phyloP scores from a whole-genome alignment of 2,113 vertebrate species.

The Psammodynastes pulverulentus region DNA sequence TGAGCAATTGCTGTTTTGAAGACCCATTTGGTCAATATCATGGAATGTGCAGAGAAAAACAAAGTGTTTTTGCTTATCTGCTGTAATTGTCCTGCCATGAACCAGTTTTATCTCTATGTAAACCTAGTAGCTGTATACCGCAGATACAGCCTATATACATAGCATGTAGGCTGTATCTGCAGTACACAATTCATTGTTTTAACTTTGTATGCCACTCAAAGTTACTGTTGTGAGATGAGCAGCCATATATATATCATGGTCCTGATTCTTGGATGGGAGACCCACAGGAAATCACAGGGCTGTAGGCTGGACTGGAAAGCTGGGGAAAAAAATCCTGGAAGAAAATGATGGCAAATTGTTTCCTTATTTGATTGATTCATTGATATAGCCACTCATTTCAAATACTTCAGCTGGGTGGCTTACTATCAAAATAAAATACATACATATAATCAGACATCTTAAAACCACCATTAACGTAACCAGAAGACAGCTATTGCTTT shows the following conservation, averaged over 20 bases:
- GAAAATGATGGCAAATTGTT: background rate
- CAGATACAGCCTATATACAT: background rate
- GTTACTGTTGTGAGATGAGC: background rate
- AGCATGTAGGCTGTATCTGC: background rate
- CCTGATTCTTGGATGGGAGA: background rate
- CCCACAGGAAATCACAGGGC: background rate
- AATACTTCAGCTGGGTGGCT: background rate
- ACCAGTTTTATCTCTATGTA: background rate
- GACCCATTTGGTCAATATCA: background rate
- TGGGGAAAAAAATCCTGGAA: background rate
- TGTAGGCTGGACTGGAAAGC: background rate
- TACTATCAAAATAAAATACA: background rate
- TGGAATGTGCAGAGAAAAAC: background rate
- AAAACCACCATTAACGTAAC: background rate
- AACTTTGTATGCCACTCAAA: background rate
- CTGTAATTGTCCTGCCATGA: background rate
- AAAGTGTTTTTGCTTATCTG: background rate
- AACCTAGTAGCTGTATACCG: background rate
- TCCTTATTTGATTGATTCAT: background rate
- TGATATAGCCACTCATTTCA: background rate
- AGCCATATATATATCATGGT: background rate
- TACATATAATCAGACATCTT: background rate
- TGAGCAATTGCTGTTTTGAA: background rate
- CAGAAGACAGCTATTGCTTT: background rate
- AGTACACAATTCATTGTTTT: background rate